Evolutionary conservation across 2,797 vertebrate genomes (phyloP), one percentile per base, ranked within the genome.

Genomic region (Microtus californicus): DNA sequence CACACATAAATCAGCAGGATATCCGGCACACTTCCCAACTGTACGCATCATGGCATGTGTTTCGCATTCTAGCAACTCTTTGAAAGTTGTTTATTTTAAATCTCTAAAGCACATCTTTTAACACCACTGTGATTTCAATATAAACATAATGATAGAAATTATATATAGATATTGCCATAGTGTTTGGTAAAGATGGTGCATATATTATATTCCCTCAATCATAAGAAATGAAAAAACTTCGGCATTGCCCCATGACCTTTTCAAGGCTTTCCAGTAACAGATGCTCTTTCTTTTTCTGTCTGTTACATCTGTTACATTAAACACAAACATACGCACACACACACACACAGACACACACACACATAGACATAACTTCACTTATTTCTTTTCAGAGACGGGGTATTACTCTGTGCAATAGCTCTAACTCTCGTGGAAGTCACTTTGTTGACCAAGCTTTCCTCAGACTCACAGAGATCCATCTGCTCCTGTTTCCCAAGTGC

Each of bases 1-100:
- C 77, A 40, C 97, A 96, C 94, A 95, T 97, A 97, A 98, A 97
- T 96, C 94, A 97, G 87, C 45, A 95, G 87, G 85, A 31, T 96
- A 87, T 19, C 91, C 86, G n/a, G 15, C 69, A 81, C 27, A 1
- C 71, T 43, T 37, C 79, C 76, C 12, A 3, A 83, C 82, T 61
- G 14, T 89, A 96, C 74, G 90, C 95, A 59, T 56, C 90, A 65
- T 3, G 27, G 65, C 73, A 79, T 79, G 45, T 40, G 17, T 93
- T 97, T 95, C 73, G 83, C 89, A 94, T 27, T 79, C 25, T 6
- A 94, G 54, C 23, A 79, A 94, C 10, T 82, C 90, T 93, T 77
- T 79, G 17, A 51, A 89, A 81, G 3, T n/a, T 71, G 56, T 63
- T 54, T 91, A 73, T 78, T 56, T 59, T 86, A 69, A 78, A 51